A percentile compares a stretch with the other conserved stretches of the same genome.
phyloP scores from a whole-genome alignment of 2,113 vertebrate species.

The Ploceus nigricollis region DNA sequence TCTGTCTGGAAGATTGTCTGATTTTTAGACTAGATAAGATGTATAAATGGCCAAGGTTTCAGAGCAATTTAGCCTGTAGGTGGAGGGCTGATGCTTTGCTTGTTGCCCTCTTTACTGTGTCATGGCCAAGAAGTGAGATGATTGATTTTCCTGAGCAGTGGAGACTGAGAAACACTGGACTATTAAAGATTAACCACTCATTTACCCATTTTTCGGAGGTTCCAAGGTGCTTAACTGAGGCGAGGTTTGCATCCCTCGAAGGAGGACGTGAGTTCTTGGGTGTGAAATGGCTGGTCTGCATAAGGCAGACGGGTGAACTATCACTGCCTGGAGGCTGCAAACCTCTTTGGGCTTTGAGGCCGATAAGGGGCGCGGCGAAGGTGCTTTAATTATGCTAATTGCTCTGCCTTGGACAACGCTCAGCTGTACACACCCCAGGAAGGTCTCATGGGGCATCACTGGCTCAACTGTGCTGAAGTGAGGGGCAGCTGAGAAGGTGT shows the following conservation, averaged over 20 bases:
- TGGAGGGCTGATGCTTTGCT: neutral
- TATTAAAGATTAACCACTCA: neutral
- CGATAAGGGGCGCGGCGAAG: rapidly evolving
- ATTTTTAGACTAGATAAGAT: neutral
- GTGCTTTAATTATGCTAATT: neutral
- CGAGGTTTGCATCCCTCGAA: neutral
- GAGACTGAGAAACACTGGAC: too few relatives aligned
- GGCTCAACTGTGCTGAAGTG: neutral
- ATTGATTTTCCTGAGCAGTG: neutral
- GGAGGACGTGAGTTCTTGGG: neutral
- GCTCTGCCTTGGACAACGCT: rapidly evolving
- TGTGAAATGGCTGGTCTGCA: neutral
- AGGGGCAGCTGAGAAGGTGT: neutral
- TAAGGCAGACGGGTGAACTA: neutral
- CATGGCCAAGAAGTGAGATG: neutral
- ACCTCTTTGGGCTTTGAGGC: neutral
- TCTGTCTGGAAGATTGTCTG: neutral
- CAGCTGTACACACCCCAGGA: rapidly evolving
- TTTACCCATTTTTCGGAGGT: neutral
- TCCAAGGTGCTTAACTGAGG: neutral
- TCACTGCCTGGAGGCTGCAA: neutral
- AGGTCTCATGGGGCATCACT: neutral
- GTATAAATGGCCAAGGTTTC: neutral
- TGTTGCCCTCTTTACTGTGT: neutral
- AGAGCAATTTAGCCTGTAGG: neutral